These are phyloP conservation scores for Phataginus tricuspis DNA, from an alignment of 2,797 vertebrate genomes.

Conservation along the genomic window DNA sequence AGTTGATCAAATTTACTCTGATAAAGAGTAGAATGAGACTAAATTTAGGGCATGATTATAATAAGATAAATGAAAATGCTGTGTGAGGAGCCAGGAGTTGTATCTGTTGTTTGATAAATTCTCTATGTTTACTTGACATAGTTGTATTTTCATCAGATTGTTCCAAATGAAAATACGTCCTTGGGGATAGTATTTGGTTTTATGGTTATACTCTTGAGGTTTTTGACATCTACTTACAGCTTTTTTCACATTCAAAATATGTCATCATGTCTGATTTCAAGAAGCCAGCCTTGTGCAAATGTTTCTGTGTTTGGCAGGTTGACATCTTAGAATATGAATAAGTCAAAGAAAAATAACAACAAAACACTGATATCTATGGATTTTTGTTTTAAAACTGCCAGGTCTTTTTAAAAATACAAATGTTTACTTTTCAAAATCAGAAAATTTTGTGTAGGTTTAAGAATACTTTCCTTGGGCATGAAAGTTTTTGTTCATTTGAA, in stretches of 20 bases:
- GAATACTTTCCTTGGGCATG: background rate
- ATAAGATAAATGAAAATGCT: background rate
- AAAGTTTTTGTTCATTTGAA: background rate
- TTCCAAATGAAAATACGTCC: background rate
- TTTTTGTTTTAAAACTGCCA: background rate
- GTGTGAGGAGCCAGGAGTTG: background rate
- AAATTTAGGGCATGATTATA: background rate
- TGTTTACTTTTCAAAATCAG: background rate
- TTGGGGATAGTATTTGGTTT: background rate
- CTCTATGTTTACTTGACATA: background rate
- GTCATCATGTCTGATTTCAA: background rate
- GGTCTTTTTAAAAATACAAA: background rate
- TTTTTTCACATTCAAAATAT: background rate
- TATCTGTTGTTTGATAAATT: background rate
- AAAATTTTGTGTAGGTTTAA: background rate
- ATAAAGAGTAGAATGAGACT: background rate
- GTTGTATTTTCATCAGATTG: background rate
- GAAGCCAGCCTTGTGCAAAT: background rate
- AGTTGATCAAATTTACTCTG: background rate
- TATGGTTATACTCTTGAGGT: background rate
- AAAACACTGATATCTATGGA: background rate
- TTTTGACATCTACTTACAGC: background rate
- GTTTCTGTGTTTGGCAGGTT: background rate
- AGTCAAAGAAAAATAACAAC: background rate
- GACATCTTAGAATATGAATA: background rate